phyloP scores from a whole-genome alignment of 2,797 vertebrate genomes.

The Peromyscus eremicus region DNA sequence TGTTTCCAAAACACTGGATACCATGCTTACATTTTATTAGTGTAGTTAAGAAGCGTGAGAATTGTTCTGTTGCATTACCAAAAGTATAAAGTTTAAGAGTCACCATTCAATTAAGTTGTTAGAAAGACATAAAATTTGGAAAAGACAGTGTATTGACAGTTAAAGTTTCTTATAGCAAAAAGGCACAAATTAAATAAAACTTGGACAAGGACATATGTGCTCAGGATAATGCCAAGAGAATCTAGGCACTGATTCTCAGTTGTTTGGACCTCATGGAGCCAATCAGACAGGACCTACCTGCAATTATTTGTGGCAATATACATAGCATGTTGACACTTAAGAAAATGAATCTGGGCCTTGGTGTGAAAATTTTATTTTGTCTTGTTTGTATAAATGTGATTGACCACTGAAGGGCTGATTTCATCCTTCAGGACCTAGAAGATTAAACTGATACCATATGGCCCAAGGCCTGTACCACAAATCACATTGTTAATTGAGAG shows the following conservation, averaged over 20 bases:
- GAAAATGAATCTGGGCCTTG: background rate
- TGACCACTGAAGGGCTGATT: background rate
- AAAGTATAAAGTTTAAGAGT: background rate
- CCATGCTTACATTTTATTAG: background rate
- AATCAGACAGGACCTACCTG: background rate
- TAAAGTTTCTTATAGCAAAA: background rate
- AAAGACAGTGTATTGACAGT: background rate
- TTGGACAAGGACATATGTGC: background rate
- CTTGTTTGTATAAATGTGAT: background rate
- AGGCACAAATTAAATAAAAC: background rate
- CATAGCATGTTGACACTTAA: background rate
- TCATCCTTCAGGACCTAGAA: background rate
- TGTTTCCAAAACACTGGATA: background rate
- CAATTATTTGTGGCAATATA: background rate
- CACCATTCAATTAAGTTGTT: background rate
- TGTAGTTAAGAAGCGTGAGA: background rate
- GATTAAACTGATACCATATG: background rate
- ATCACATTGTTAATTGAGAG: background rate
- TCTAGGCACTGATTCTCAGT: background rate
- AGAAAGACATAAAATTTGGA: background rate
- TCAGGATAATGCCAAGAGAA: background rate
- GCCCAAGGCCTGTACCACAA: background rate
- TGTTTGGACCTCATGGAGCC: background rate
- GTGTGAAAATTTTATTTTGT: background rate
- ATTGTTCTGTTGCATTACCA: background rate